Percentiles rank a stretch among this genome's conserved stretches.
phyloP scores from a whole-genome alignment of 2,888 invertebrate species.

The Synanthedon myopaeformis region DNA sequence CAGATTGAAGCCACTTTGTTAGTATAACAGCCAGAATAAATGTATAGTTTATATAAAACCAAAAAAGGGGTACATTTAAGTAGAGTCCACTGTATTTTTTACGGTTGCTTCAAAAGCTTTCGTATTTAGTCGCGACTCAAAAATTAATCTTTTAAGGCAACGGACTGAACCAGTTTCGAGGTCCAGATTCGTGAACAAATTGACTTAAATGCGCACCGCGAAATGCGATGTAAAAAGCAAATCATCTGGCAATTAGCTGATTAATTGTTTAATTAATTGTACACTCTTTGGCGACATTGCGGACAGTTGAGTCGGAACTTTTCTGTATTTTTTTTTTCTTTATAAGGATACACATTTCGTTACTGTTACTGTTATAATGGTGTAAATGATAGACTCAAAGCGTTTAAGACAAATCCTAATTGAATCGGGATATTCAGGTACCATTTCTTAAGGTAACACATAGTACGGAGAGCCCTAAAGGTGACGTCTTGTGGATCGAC shows the following conservation, averaged over 20 bases:
- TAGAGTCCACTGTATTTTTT: too few species aligned
- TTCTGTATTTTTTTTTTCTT: conserved; percentile 13
- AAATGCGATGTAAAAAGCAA: conserved; percentile 48
- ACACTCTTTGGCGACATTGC: conserved; percentile 32
- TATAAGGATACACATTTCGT: conserved; percentile 4
- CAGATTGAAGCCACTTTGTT: too few species aligned
- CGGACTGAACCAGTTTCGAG: conserved; percentile 9
- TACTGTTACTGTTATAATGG: not conserved
- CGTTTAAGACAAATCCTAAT: not conserved
- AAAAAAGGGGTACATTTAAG: too few species aligned
- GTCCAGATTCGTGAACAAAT: conserved; percentile 45
- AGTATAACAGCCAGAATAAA: too few species aligned
- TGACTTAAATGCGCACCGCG: conserved; percentile 33
- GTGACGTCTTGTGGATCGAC: too few species aligned
- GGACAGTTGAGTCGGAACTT: conserved; percentile 14
- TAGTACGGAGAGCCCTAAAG: too few species aligned
- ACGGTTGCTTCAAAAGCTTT: too few species aligned
- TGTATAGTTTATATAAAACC: too few species aligned
- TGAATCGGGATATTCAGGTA: too few species aligned
- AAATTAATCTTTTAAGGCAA: conserved; percentile 30
- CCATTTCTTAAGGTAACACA: too few species aligned
- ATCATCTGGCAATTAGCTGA: conserved; percentile 63
- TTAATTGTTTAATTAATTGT: conserved; percentile 71
- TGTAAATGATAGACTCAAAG: not conserved
- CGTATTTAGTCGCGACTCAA: conserved; percentile 13